Evolutionary conservation across 1,140 invertebrate genomes (phyloP), one percentile per base, ranked within the genome.

Genomic region (Mactra quadrangularis): DNA sequence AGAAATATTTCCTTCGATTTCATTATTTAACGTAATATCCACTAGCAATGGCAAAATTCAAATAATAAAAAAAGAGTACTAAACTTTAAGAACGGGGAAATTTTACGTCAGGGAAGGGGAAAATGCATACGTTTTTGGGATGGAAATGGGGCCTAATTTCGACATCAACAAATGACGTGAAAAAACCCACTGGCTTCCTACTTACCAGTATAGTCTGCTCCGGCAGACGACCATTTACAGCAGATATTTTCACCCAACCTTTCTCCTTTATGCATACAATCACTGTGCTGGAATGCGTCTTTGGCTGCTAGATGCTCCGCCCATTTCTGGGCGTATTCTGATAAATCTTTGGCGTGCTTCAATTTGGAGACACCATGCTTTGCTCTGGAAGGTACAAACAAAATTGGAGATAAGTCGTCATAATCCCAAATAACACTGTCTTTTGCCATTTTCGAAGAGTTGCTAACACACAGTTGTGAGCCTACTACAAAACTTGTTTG

Each of bases 281-380:
- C 96, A 70, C 93, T 93, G 86, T 96, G 94, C 91, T 96, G 96
- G 91, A 97, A 96, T 75, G 95, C 95, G 90, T 96, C 96, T 0
- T 95, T 96, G 85, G 96, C 95, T 11, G 96, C 96, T 70, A 97
- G 93, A 88, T 97, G 95, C 90, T 97, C 97, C 0, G 96, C 96
- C 96, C 96, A 97, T 27, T 96, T 95, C 93, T 97, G 96, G 11
- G 90, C 90, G 75, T 85, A 86, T 29, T 84, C 79, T 41, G 81
- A 85, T 25, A 91, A 85, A 53, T 90, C 87, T 50, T 87, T 88
- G 94, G 72, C 75, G 41, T 77, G 77, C 52, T 82, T 83, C 27
- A 88, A 70, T 25, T 71, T 50, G 4, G 79, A 33, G 4, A 95
- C 95, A 47, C 95, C 95, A 91, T 97, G 97, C 87, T 95, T 96